phyloP scores from a whole-genome alignment of 2,113 vertebrate species.

The Pachyramphus minor region DNA sequence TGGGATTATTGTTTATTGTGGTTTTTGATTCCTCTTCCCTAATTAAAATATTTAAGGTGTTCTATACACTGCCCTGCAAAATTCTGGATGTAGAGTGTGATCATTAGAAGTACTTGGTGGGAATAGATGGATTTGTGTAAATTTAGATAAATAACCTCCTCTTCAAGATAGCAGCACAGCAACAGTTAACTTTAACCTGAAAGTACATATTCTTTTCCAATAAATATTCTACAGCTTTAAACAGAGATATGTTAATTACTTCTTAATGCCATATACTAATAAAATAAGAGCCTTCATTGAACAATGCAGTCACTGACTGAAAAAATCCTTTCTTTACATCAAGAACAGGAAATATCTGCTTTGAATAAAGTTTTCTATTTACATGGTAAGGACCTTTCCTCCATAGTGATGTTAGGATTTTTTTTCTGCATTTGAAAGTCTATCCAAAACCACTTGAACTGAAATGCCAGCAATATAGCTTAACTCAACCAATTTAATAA shows the following conservation, averaged over 20 bases:
- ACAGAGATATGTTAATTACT: neutral
- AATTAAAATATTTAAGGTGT: neutral
- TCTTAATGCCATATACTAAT: neutral
- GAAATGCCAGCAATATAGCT: neutral
- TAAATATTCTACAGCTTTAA: neutral
- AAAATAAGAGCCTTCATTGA: neutral
- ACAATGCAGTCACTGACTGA: neutral
- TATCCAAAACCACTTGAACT: neutral
- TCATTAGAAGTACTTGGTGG: neutral
- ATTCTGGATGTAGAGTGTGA: neutral
- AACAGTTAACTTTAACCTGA: neutral
- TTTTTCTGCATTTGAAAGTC: neutral
- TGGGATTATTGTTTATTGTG: neutral
- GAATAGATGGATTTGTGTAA: neutral
- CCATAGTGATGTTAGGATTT: neutral
- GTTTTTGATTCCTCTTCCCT: neutral
- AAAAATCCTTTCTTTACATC: neutral
- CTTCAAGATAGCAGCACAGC: neutral
- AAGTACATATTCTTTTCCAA: neutral
- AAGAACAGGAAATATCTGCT: constrained; percentile 28
- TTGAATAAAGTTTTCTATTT: constrained; percentile 34
- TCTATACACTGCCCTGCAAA: neutral
- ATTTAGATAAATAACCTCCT: neutral
- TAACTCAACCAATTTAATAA: neutral
- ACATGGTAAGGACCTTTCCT: neutral